phyloP scores from a whole-genome alignment of 2,888 invertebrate genomes.

The Phlogophora meticulosa region DNA sequence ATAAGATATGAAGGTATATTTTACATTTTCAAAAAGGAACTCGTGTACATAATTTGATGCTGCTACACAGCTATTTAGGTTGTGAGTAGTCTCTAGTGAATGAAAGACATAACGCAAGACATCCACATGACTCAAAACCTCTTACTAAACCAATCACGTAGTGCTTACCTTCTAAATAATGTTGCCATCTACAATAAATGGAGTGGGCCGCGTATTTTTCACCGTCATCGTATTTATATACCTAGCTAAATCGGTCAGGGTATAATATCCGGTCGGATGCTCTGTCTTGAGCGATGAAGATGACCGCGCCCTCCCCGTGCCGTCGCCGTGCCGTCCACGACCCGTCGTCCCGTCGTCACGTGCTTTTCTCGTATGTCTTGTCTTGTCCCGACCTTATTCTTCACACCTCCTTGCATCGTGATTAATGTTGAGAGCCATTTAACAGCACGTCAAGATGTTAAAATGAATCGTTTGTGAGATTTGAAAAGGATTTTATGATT shows the following conservation, averaged over 20 bases:
- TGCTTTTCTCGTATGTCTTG: slow-evolving; percentile 66
- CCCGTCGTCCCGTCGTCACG: slow-evolving; percentile 60
- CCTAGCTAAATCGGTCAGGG: slow-evolving; percentile 63
- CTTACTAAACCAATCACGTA: slow-evolving; percentile 36
- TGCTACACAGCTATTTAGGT: too few relatives aligned
- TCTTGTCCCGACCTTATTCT: slow-evolving; percentile 61
- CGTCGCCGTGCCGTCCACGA: slow-evolving; percentile 59
- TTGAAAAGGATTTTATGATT: slow-evolving; percentile 39
- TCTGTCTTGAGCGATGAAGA: slow-evolving; percentile 76
- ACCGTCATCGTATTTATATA: slow-evolving; percentile 57
- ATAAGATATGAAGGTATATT: too few relatives aligned
- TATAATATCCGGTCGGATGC: slow-evolving; percentile 67
- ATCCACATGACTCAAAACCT: background rate
- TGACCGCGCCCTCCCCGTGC: slow-evolving; percentile 66
- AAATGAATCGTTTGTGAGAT: slow-evolving; percentile 44
- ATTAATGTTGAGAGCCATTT: slow-evolving; percentile 63
- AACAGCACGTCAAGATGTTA: slow-evolving; percentile 53
- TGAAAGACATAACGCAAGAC: background rate
- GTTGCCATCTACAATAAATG: slow-evolving; percentile 33
- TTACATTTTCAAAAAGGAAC: too few relatives aligned
- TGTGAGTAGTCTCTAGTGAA: too few relatives aligned
- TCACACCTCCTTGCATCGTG: slow-evolving; percentile 65
- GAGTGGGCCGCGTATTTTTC: slow-evolving; percentile 54
- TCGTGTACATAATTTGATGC: too few relatives aligned
- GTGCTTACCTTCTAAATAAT: slow-evolving; percentile 36